These are phyloP conservation scores for Catharus minimus DNA, from an alignment of 2,113 vertebrate species.

Conservation along the genomic window DNA sequence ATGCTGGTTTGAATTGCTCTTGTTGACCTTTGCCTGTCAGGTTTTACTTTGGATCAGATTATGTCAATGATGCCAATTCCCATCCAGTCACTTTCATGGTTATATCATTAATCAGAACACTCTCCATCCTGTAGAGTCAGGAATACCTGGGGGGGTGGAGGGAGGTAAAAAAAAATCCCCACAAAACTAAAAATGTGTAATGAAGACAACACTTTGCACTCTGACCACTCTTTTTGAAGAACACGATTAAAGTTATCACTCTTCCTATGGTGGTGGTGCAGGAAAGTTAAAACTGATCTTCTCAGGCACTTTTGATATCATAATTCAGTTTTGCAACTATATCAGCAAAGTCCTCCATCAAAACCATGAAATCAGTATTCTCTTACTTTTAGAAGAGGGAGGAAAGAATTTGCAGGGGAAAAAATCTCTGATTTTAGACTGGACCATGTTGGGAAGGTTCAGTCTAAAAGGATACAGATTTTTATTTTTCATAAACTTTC, in stretches of 20 bases:
- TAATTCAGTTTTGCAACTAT: not conserved
- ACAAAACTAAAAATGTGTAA: not conserved
- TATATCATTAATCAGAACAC: not conserved
- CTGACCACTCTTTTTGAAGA: not conserved
- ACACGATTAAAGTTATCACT: not conserved
- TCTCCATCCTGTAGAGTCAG: not conserved
- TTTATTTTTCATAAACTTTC: not conserved
- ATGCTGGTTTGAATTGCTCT: not conserved
- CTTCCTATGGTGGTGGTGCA: not conserved
- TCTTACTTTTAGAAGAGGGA: not conserved
- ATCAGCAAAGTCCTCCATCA: not conserved
- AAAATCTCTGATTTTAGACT: not conserved
- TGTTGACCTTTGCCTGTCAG: not conserved
- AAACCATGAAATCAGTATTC: not conserved
- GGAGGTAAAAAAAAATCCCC: not conserved
- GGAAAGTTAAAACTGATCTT: not conserved
- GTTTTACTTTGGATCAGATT: not conserved
- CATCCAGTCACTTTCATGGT: not conserved
- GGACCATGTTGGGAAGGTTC: not conserved
- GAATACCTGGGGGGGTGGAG: not conserved
- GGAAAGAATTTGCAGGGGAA: not conserved
- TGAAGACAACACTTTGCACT: not conserved
- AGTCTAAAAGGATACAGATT: not conserved
- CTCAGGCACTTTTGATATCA: not conserved
- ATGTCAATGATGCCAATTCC: not conserved